Conservation (phyloP, 2,113 vertebrate species). For the Plectropomus leopardus region DNA sequence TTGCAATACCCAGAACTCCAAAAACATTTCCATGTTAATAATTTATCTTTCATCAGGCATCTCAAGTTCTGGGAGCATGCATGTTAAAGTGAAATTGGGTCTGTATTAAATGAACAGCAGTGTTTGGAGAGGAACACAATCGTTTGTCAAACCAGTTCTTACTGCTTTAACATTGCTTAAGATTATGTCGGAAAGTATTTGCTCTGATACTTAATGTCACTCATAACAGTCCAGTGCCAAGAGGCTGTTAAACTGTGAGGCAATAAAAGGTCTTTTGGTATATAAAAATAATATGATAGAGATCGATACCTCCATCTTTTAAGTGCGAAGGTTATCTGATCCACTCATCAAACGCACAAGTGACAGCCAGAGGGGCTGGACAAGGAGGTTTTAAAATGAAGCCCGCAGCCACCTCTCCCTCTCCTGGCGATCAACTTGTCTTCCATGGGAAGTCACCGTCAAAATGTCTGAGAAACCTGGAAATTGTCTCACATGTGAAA, state of each 20-base stretch:
- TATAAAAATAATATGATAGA: constrained; percentile 45
- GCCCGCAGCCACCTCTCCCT: not conserved
- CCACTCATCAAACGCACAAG: constrained; percentile 27
- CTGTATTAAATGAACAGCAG: constrained; percentile 55
- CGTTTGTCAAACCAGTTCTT: constrained; percentile 39
- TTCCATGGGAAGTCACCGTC: constrained; percentile 42
- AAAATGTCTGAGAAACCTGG: constrained; percentile 35
- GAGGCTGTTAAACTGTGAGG: constrained; percentile 39
- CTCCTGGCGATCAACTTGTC: constrained; percentile 30
- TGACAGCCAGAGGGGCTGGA: constrained; percentile 41
- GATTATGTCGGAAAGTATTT: constrained; percentile 39
- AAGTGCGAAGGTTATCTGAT: constrained; percentile 28
- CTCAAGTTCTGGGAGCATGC: constrained; percentile 43
- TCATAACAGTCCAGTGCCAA: constrained; percentile 31
- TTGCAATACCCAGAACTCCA: constrained; percentile 23
- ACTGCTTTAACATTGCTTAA: constrained; percentile 29
- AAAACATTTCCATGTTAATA: constrained; percentile 60
- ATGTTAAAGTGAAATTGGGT: constrained; percentile 51
- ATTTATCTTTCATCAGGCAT: constrained; percentile 64
- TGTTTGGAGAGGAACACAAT: constrained; percentile 68
- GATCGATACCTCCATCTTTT: constrained; percentile 45
- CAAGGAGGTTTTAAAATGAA: constrained; percentile 45
- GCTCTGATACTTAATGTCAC: constrained; percentile 38
- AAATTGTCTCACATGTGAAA: not conserved
- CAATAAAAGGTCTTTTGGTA: constrained; percentile 37